These are phyloP conservation scores for Listronotus oregonensis DNA, from an alignment of 1,140 invertebrate genomes.

Conservation along the genomic window DNA sequence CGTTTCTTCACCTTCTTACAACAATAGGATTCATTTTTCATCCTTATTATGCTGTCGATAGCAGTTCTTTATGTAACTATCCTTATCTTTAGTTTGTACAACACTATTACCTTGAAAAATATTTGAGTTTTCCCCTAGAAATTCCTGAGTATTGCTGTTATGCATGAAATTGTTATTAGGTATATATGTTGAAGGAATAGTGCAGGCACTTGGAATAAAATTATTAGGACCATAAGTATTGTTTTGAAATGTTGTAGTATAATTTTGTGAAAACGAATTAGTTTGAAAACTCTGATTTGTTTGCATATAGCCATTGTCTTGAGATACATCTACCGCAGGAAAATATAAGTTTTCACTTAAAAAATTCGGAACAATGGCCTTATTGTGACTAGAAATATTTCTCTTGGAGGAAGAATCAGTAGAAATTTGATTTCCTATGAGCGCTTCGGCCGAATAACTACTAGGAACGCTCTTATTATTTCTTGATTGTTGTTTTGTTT, in stretches of 20 bases:
- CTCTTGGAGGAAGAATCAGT: conserved; percentile 21
- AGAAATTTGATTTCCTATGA: conserved; percentile 58
- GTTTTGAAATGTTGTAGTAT: conserved; percentile 42
- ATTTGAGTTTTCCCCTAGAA: conserved; percentile 37
- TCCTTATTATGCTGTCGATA: conserved; percentile 22
- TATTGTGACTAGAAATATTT: conserved; percentile 41
- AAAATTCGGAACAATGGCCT: conserved; percentile 42
- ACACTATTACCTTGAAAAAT: conserved; percentile 31
- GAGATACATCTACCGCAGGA: conserved; percentile 45
- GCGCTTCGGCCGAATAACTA: conserved; percentile 65
- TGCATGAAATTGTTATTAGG: conserved; percentile 45
- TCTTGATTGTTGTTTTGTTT: conserved; percentile 30
- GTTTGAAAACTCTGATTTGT: conserved; percentile 47
- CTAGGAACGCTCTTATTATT: conserved; percentile 49
- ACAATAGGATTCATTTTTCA: conserved; percentile 29
- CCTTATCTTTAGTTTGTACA: conserved; percentile 26
- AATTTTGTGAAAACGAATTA: conserved; percentile 42
- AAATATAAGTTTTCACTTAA: conserved; percentile 50
- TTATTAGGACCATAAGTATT: conserved; percentile 43
- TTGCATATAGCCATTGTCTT: conserved; percentile 45
- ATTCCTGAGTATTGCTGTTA: conserved; percentile 40
- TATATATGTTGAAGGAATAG: conserved; percentile 46
- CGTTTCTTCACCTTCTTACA: conserved; percentile 40
- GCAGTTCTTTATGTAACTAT: conserved; percentile 27
- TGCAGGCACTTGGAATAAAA: conserved; percentile 42